Base-by-base conservation (phyloP, 2,888 invertebrate species). In the Acleris holmiana region DNA sequence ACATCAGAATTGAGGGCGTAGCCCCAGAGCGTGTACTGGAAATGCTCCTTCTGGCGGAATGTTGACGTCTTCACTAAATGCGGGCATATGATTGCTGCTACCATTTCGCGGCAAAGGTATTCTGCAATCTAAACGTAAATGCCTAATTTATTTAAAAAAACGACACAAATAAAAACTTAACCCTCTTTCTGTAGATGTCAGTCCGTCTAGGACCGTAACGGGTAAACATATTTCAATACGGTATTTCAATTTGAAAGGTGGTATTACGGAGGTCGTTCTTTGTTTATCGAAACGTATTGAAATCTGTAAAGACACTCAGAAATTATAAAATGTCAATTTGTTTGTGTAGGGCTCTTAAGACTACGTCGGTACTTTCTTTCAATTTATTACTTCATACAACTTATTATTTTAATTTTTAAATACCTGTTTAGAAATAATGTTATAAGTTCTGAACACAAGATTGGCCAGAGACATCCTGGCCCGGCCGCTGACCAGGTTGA, bases 61-160 rank as follows among this genome's bases (percentile, higher is more conserved):
- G 91, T 87, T 0, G 93, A 91, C 2, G 90, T 91, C 70, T 91
- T 89, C 1, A 91, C 81, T 5, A 93, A 75, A 63, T 93, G 93
- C 1, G 93, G 92, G 0, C 93, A 93, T 74, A 91, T 91, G 25
- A 93, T 91, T 0, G 94, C 91, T 41, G 88, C 89, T 25, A 94
- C 93, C 76, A 95, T 93, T 85, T 95, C 94, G 66, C 93, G 92
- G 71, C 95, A 94, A 1, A 96, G 83, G 74, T 95, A 95, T 79
- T 94, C 94, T 2, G 94, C 93, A 54, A 95, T 87, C 94, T 94
- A 73, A 61, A 82, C 82, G 3, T 29, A 29, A 29, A 10, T 29
- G 0, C 10, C 2, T 0, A 10, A 29, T 2, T 8, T 29, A 10
- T 29, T 10, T 29, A 8, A 8, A 29, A 29, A 6, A 5, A 8